These are phyloP conservation scores for Eunapius fragilis DNA, from an alignment of 37 sponge, comb jelly and placozoan species.

Conservation along the genomic window DNA sequence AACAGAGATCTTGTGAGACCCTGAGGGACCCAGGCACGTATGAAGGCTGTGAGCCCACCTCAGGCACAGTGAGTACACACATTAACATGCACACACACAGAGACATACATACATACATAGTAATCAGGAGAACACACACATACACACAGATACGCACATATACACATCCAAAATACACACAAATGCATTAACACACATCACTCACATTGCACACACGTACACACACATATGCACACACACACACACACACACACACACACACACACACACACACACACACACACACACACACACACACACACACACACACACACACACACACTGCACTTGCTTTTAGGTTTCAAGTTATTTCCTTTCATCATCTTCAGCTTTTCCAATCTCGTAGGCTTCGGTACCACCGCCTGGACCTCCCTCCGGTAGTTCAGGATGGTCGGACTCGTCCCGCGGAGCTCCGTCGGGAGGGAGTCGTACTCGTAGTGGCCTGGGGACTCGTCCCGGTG, in stretches of 20 bases:
- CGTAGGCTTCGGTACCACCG: constrained; percentile 17
- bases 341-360: not conserved
- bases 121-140: no score
- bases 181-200: constrained; percentile 6
- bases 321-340: not conserved
- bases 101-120: no score
- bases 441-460: constrained; percentile 59
- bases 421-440: constrained; percentile 61
- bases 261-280: constrained; percentile 32
- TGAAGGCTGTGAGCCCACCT: no score
- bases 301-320: not conserved
- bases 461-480: constrained; percentile 46
- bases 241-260: constrained; percentile 39
- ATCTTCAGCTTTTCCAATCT: constrained; percentile 56
- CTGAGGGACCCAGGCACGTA: no score
- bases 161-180: not conserved
- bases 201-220: not conserved
- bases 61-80: no score
- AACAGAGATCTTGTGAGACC: not conserved
- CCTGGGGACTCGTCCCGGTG: constrained; percentile 25
- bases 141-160: not conserved
- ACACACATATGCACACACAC: constrained; percentile 28
- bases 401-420: constrained; percentile 41
- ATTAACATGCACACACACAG: no score
- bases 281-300: not conserved